These are phyloP conservation scores for Acrocephalus kingi DNA, from an alignment of 2,113 vertebrate species.

Conservation along the genomic window DNA sequence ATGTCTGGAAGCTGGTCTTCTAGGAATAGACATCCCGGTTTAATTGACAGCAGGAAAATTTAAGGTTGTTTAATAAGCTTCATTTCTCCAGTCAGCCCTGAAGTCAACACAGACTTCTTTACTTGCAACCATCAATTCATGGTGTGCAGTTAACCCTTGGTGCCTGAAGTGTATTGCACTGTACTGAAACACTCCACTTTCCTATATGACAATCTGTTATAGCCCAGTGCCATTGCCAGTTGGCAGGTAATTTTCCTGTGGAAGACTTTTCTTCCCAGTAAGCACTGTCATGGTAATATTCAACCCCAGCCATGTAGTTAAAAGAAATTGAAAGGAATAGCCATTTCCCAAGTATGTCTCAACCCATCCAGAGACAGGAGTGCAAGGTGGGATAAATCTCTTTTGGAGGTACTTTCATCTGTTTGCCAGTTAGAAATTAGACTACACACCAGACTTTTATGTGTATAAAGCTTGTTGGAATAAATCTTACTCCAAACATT, in stretches of 20 bases:
- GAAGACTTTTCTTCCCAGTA: slow-evolving; percentile 2
- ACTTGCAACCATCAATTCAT: neutral
- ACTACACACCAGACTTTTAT: neutral
- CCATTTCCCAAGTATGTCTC: neutral
- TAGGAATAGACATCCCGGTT: neutral
- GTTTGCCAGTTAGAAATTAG: slow-evolving; percentile 7
- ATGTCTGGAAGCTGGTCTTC: neutral
- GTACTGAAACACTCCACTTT: neutral
- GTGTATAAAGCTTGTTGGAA: neutral
- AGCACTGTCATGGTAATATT: neutral
- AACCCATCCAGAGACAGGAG: fast-evolving
- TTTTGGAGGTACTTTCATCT: neutral
- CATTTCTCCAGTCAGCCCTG: neutral
- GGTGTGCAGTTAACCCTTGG: neutral
- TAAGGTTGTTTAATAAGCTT: neutral
- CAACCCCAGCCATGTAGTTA: neutral
- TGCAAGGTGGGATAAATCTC: neutral
- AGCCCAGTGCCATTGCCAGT: neutral
- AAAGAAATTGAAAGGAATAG: slow-evolving; percentile 14
- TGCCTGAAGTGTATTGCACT: neutral
- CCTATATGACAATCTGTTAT: neutral
- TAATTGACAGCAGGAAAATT: neutral
- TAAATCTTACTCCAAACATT: neutral
- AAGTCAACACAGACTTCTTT: neutral
- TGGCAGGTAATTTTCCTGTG: slow-evolving; percentile 12